Percentiles rank a stretch among this genome's conserved stretches.
Evolutionary conservation across 1,140 invertebrate species (phyloP).

Genomic region (Drosophila navojoa): DNA sequence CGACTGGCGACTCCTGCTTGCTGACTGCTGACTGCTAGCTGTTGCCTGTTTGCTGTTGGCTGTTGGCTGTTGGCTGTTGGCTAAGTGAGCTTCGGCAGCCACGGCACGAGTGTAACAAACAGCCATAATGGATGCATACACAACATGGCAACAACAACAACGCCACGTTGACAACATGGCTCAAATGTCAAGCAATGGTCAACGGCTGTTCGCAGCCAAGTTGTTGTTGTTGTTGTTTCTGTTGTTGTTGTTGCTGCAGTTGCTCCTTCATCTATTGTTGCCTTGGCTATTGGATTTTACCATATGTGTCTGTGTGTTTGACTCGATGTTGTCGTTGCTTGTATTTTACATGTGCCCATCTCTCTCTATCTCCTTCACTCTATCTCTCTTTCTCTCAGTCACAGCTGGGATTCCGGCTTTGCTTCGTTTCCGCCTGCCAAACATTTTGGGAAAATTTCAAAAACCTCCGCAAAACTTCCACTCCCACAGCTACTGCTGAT

Average conservation of each 20-base stretch:
- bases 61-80: background rate
- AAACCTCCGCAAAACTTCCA: conserved; percentile 2
- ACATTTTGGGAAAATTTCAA: conserved; percentile 50
- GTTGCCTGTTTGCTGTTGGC: background rate
- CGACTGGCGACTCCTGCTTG: background rate
- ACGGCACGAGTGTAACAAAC: conserved; percentile 54
- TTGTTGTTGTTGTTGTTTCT: conserved; percentile 28
- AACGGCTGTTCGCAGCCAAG: conserved; percentile 62
- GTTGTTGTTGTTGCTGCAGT: conserved; percentile 32
- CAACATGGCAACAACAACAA: conserved; percentile 48
- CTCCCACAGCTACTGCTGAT: conserved; percentile 10
- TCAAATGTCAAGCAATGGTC: conserved; percentile 79
- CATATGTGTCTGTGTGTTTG: conserved; percentile 46
- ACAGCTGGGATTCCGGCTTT: conserved; percentile 35
- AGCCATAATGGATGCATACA: conserved; percentile 73
- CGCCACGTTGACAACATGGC: conserved; percentile 76
- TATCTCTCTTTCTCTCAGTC: background rate
- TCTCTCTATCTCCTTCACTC: conserved; percentile 8
- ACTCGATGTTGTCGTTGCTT: conserved; percentile 61
- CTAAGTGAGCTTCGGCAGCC: conserved; percentile 28
- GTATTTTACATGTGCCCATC: conserved; percentile 57
- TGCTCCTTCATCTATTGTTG: conserved; percentile 37
- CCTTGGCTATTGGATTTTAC: conserved; percentile 42
- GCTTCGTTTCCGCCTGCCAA: conserved; percentile 62
- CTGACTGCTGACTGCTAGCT: background rate